These are phyloP conservation scores for Apis cerana DNA, from an alignment of 1,140 invertebrate genomes.

Conservation along the genomic window DNA sequence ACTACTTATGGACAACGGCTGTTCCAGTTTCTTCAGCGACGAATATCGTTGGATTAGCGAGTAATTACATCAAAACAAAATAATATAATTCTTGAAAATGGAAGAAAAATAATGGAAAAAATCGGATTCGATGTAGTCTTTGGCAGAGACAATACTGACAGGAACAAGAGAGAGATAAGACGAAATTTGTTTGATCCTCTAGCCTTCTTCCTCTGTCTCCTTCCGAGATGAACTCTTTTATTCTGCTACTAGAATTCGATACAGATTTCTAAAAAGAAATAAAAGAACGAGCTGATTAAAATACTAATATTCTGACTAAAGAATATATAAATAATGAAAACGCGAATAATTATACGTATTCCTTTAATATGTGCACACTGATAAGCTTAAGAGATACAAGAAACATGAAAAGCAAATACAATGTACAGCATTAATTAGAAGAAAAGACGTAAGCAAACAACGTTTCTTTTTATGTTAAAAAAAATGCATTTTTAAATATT, in stretches of 20 bases:
- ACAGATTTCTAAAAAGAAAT: constrained; percentile 44
- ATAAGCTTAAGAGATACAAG: background rate
- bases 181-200: constrained; percentile 22
- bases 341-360: background rate
- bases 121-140: background rate
- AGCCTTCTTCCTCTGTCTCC: constrained; percentile 3
- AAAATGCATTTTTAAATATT: background rate
- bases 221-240: constrained; percentile 17
- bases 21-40: constrained; percentile 17
- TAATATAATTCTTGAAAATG: background rate
- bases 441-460: background rate
- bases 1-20: background rate
- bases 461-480: background rate
- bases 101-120: background rate
- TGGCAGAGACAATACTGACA: background rate
- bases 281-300: constrained; percentile 43
- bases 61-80: background rate
- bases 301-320: background rate
- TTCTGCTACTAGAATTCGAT: constrained; percentile 12
- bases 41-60: background rate
- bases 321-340: background rate
- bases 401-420: background rate
- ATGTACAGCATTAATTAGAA: background rate
- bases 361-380: background rate
- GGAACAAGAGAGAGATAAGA: background rate